Evolutionary conservation across 2,797 vertebrate genomes (phyloP).

Genomic region (Clamator glandarius): DNA sequence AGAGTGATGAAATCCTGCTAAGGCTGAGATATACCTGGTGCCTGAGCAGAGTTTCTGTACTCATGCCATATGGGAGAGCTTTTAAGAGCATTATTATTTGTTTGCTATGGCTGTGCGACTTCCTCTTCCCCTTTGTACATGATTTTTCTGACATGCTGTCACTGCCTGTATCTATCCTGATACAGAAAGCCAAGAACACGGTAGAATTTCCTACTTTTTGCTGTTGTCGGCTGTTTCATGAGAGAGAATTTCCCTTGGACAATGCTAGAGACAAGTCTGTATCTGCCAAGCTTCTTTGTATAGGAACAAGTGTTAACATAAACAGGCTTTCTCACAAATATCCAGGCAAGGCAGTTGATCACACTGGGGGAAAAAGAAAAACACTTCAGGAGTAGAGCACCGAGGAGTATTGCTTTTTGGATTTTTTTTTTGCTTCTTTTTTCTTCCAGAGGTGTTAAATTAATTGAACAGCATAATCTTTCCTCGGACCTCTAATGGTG

Average conservation of each 20-base stretch:
- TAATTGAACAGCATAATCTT: background rate
- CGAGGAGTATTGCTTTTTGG: background rate
- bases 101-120: conserved; percentile 44
- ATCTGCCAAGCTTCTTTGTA: background rate
- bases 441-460: background rate
- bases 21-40: background rate
- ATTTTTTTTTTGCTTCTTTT: no score
- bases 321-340: background rate
- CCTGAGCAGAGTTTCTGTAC: conserved; percentile 17
- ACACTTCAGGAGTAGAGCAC: background rate
- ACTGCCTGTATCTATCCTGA: background rate
- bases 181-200: background rate
- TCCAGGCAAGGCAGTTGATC: background rate
- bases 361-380: background rate
- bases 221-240: background rate
- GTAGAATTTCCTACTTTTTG: conserved; percentile 4
- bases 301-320: background rate
- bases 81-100: conserved; percentile 55
- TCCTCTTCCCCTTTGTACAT: conserved; percentile 46
- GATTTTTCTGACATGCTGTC: conserved; percentile 34
- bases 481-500: background rate
- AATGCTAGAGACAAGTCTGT: background rate
- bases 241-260: background rate
- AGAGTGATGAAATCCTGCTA: background rate
- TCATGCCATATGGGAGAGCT: conserved; percentile 51